phyloP scores from a whole-genome alignment of 1,140 invertebrate genomes.

The Tetramorium alpestre region DNA sequence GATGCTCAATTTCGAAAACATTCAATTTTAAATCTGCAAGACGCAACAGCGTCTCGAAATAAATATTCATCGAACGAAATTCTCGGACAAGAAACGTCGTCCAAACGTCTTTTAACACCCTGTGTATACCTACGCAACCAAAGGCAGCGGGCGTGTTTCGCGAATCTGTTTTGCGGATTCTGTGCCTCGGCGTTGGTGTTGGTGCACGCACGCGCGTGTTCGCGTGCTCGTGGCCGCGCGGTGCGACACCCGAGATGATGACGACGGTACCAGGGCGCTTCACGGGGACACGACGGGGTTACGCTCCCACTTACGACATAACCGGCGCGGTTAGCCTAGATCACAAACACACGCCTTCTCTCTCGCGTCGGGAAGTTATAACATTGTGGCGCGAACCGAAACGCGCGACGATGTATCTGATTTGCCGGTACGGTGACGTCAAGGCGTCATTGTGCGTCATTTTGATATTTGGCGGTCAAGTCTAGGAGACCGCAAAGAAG shows the following conservation, averaged over 20 bases:
- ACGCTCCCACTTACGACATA: constrained; percentile 65
- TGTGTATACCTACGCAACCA: not conserved
- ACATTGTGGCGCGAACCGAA: constrained; percentile 6
- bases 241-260: constrained; percentile 57
- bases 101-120: not conserved
- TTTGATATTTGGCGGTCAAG: not conserved
- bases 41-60: not conserved
- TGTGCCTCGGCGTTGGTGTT: constrained; percentile 4
- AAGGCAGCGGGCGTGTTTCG: not conserved
- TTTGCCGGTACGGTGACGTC: not conserved
- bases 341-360: constrained; percentile 48
- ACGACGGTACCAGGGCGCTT: constrained; percentile 59
- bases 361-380: constrained; percentile 30
- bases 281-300: constrained; percentile 58
- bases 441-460: not conserved
- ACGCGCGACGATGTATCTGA: not conserved
- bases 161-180: not conserved
- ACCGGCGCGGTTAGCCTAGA: constrained; percentile 67
- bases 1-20: not conserved
- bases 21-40: too few species aligned
- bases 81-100: not conserved
- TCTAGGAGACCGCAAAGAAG: too few species aligned
- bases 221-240: not conserved
- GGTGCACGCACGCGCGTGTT: constrained; percentile 55
- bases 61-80: not conserved